Base-by-base conservation (phyloP, 2,888 invertebrate species). In the Drosophila pullipes region DNA sequence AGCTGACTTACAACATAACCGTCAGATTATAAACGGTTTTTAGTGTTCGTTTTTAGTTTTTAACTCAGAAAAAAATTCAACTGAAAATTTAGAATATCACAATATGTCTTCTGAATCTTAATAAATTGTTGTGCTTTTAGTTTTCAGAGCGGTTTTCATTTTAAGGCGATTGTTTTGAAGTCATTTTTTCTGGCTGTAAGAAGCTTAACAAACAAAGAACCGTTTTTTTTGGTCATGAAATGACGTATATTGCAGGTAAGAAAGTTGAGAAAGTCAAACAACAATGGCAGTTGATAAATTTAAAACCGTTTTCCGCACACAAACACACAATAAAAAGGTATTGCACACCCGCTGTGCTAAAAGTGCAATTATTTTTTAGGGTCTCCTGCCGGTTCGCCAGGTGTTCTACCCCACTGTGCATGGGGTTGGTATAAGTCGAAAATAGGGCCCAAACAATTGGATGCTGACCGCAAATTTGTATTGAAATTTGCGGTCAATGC, bases 401-500 rank as follows among this genome's bases (percentile, higher is more conserved):
- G 13, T 50, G 7, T 11, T 30, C 5, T 11, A 44, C 1, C 13
- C 63, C 78, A 79, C 77, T 72, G 78, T 79, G 52, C 63, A 4
- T 3, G n/a, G 13, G 13, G 9, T 30, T 47, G 47, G 16, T 18
- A 4, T 18, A 10, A 50, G 22, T 50, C 31, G 10, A 25, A 2
- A 25, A 10, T 18, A 18, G 50, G 28, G 50, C 22, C 22, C 28
- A 25, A n/a, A n/a, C 71, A 82, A 87, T 85, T 81, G 86, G 47
- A 70, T 61, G 71, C 78, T 75, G 73, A 69, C 85, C 85, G 88
- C 85, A 86, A 82, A 86, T 85, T 78, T 86, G 80, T 86, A 86
- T 86, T 86, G 85, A 86, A 86, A 89, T 87, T 86, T 86, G 85
- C 89, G 85, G 85, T 85, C 85, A 89, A 89, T 89, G 87, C 80